Evolutionary conservation across 1,140 invertebrate species (phyloP).

Genomic region (Drosophila willistoni): DNA sequence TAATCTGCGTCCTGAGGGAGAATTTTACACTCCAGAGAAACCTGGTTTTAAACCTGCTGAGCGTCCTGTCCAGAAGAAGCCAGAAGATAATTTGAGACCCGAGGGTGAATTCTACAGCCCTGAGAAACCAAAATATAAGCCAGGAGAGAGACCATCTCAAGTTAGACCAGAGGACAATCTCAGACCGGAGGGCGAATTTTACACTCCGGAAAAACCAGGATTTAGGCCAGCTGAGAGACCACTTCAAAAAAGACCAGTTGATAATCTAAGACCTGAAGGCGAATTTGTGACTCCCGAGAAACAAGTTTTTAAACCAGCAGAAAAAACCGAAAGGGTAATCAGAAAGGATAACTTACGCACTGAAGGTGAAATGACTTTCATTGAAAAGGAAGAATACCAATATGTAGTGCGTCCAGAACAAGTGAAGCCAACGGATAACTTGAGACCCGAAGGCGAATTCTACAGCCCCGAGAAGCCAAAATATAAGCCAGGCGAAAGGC

Average conservation of each 20-base stretch:
- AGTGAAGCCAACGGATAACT: slow-evolving; percentile 86
- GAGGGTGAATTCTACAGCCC: slow-evolving; percentile 2
- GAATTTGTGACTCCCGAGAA: too few relatives aligned
- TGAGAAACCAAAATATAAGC: not conserved
- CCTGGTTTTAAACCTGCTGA: not conserved
- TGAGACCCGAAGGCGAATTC: slow-evolving; percentile 86
- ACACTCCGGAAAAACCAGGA: not conserved
- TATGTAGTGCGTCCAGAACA: too few relatives aligned
- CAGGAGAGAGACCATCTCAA: not conserved
- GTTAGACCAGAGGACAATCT: not conserved
- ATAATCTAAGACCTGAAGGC: too few relatives aligned
- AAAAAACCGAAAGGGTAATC: too few relatives aligned
- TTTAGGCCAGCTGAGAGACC: too few relatives aligned
- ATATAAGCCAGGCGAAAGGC: slow-evolving; percentile 84
- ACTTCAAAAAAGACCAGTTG: too few relatives aligned
- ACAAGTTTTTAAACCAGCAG: too few relatives aligned
- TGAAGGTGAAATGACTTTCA: too few relatives aligned
- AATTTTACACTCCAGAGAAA: too few relatives aligned
- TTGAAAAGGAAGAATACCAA: too few relatives aligned
- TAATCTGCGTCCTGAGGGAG: too few relatives aligned
- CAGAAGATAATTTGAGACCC: not conserved
- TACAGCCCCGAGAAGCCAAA: slow-evolving; percentile 83
- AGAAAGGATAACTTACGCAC: too few relatives aligned
- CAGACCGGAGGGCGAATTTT: not conserved
- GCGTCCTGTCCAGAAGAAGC: not conserved